Evolutionary conservation across 1,140 invertebrate species (phyloP).

Genomic region (Helicoverpa armigera): DNA sequence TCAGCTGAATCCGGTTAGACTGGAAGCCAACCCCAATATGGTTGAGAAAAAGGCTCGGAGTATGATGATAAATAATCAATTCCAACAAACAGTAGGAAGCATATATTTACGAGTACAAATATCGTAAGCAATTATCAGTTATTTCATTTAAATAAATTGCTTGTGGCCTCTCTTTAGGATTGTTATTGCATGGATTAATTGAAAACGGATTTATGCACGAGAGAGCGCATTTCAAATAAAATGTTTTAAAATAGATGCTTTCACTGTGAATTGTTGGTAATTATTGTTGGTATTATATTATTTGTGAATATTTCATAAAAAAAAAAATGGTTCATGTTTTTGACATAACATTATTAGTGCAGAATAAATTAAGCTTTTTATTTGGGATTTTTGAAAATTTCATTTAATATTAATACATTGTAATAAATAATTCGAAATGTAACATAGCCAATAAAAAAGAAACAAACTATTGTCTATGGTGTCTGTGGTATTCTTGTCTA

Average conservation of each 20-base stretch:
- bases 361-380: too few relatives aligned
- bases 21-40: too few relatives aligned
- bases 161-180: neutral
- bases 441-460: too few relatives aligned
- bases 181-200: neutral
- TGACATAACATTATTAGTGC: neutral
- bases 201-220: neutral
- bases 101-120: neutral
- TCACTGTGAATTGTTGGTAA: neutral
- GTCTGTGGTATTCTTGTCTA: too few relatives aligned
- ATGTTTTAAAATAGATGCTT: neutral
- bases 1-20: too few relatives aligned
- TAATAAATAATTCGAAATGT: too few relatives aligned
- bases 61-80: neutral
- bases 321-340: too few relatives aligned
- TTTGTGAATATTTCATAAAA: neutral
- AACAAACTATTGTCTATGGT: too few relatives aligned
- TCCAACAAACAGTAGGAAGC: neutral
- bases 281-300: neutral
- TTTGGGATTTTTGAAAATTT: too few relatives aligned
- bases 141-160: constrained; percentile 1
- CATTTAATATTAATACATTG: too few relatives aligned
- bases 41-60: too few relatives aligned
- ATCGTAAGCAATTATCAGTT: neutral
- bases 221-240: neutral